phyloP scores from a whole-genome alignment of 2,888 invertebrate species.

The Platycheirus albimanus region DNA sequence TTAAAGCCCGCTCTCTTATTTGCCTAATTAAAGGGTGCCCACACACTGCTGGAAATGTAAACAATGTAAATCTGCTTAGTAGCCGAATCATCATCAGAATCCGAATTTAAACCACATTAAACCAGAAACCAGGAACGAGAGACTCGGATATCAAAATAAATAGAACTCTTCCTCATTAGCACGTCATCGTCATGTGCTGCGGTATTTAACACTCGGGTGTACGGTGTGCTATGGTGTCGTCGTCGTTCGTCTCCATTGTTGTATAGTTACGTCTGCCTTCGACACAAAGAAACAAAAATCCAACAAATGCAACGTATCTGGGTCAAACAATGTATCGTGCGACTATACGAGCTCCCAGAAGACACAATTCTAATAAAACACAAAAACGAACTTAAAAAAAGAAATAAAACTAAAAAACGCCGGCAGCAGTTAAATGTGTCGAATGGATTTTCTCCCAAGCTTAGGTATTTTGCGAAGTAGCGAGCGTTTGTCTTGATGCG shows the following conservation, averaged over 20 bases:
- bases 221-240: not conserved
- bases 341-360: conserved; percentile 35
- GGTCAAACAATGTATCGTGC: conserved; percentile 62
- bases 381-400: too few relatives aligned
- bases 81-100: conserved; percentile 27
- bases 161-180: conserved; percentile 66
- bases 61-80: conserved; percentile 29
- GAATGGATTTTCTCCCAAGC: conserved; percentile 58
- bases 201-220: not conserved
- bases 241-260: conserved; percentile 11
- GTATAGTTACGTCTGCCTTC: conserved; percentile 7
- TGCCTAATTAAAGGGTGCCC: conserved; percentile 3
- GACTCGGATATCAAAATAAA: conserved; percentile 43
- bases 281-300: conserved; percentile 28
- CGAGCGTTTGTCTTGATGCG: conserved; percentile 31
- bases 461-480: conserved; percentile 40
- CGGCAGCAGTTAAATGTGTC: conserved; percentile 55
- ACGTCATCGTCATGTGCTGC: conserved; percentile 36
- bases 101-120: conserved; percentile 2
- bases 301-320: conserved; percentile 58
- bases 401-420: conserved; percentile 1
- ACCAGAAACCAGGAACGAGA: conserved; percentile 20
- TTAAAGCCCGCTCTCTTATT: not conserved
- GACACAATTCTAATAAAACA: conserved; percentile 51
- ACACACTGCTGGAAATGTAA: conserved; percentile 24